Evolutionary conservation across 2,888 invertebrate genomes (phyloP).

Genomic region (Coleophora flavipennella): DNA sequence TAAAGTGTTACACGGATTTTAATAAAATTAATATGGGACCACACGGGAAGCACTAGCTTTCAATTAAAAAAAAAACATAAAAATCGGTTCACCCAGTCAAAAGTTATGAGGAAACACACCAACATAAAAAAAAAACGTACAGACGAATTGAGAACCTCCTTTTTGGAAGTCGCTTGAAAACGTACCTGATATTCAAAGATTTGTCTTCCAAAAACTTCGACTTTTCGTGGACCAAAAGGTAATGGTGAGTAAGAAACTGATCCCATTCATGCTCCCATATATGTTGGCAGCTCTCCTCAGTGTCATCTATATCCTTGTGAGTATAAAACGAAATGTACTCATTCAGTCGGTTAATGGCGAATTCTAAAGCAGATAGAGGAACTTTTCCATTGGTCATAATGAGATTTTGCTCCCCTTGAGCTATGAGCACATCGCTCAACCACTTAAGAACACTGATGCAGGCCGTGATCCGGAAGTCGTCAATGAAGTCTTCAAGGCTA

Average conservation of each 20-base stretch:
- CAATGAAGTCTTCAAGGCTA: constrained; percentile 86
- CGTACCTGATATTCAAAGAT: constrained; percentile 46
- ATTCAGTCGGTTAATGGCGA: constrained; percentile 84
- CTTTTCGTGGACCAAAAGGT: constrained; percentile 77
- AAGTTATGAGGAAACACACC: too few species aligned
- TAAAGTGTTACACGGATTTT: too few species aligned
- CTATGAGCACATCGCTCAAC: constrained; percentile 74
- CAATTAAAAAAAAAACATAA: too few species aligned
- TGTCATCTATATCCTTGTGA: constrained; percentile 84
- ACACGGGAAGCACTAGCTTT: too few species aligned
- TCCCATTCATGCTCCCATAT: constrained; percentile 94
- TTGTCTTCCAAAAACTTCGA: constrained; percentile 63
- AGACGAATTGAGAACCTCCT: too few species aligned
- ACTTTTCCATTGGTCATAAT: constrained; percentile 76
- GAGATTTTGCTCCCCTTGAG: constrained; percentile 68
- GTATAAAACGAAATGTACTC: constrained; percentile 82
- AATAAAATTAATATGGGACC: too few species aligned
- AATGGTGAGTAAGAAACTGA: constrained; percentile 81
- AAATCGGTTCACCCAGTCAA: too few species aligned
- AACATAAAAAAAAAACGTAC: too few species aligned
- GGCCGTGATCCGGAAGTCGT: constrained; percentile 91
- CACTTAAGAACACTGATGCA: constrained; percentile 88
- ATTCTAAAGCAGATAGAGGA: constrained; percentile 83
- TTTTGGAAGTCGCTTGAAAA: too few species aligned
- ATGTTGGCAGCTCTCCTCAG: constrained; percentile 73